Base-by-base conservation (phyloP, 53 echinoderm and acorn worm genomes). In the Stichopus horrens region DNA sequence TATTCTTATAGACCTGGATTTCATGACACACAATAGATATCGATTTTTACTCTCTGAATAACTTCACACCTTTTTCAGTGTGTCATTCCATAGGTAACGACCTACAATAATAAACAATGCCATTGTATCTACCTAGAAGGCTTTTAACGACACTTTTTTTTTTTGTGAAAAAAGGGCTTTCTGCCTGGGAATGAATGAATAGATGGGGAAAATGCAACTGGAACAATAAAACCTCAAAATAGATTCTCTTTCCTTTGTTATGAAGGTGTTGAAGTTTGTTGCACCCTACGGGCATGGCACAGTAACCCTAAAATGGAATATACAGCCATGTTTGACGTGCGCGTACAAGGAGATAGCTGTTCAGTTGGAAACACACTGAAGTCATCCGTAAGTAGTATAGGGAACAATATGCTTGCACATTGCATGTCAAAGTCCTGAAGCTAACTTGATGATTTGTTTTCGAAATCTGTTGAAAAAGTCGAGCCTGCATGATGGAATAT, bases 211-310 rank as follows among this genome's bases (percentile, higher is more conserved):
- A 37, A 37, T 37, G 37, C 37, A 37, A 37, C 0, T 37, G 63
- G 7, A 18, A 10, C 79, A 19, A 5, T 53, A 55, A 53, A 79
- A 18, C 19, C 79, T 53, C 53, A 79, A 79, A 79, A 79, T 56
- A 79, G 79, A 79, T 16, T 53, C 16, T 51, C 37, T 37, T 37
- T 37, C n/a, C 53, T 5, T 6, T 79, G 79, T 55, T 54, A 13
- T 37, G 16, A 79, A 53, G 79, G 79, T 79, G 79, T 79, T 18
- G 79, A 37, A 37, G 6, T 79, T 10, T 18, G n/a, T 16, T 79
- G 79, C 53, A 55, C n/a, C 53, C 14, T 79, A 23, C 7, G 19
- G 56, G 79, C 79, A 79, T 5, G 54, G 11, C 79, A 52, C 79
- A 16, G 18, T 79, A 16, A 79, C 53, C 79, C 79, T 37, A 37